Evolutionary conservation across 2,113 vertebrate genomes (phyloP).

Genomic region (Calidris pygmaea): DNA sequence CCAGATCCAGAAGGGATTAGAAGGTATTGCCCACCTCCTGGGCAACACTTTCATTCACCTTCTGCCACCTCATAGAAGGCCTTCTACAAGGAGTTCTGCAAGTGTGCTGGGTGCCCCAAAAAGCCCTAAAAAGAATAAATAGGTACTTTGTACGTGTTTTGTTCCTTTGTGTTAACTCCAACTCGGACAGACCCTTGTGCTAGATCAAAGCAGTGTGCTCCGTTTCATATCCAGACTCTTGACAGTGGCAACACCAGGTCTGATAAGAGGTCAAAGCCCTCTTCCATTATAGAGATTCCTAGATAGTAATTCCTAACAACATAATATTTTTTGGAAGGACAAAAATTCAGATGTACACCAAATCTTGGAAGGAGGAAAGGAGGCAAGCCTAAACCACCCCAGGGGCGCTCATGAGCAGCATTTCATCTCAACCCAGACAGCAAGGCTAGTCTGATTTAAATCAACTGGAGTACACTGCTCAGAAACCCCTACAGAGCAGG

Average conservation of each 20-base stretch:
- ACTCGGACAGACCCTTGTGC: background rate
- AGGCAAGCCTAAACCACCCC: background rate
- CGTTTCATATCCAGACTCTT: too few species aligned
- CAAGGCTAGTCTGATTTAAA: background rate
- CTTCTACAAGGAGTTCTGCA: background rate
- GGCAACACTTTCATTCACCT: background rate
- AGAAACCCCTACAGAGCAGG: background rate
- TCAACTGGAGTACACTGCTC: background rate
- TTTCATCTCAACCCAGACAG: background rate
- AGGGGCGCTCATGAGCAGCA: background rate
- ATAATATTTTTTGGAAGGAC: rapidly evolving
- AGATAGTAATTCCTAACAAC: background rate
- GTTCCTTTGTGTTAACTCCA: background rate
- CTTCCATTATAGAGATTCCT: background rate
- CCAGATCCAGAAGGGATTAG: background rate
- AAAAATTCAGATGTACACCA: background rate
- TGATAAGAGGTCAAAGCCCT: background rate
- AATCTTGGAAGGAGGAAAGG: background rate
- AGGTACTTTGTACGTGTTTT: rapidly evolving
- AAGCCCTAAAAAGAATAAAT: background rate
- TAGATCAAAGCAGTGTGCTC: background rate
- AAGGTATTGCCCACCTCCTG: background rate
- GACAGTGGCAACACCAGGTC: background rate
- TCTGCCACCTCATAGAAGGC: background rate
- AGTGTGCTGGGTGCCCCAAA: too few species aligned